These are phyloP conservation scores for Temnothorax rugatulus DNA, from an alignment of 2,888 invertebrate species.

Conservation along the genomic window DNA sequence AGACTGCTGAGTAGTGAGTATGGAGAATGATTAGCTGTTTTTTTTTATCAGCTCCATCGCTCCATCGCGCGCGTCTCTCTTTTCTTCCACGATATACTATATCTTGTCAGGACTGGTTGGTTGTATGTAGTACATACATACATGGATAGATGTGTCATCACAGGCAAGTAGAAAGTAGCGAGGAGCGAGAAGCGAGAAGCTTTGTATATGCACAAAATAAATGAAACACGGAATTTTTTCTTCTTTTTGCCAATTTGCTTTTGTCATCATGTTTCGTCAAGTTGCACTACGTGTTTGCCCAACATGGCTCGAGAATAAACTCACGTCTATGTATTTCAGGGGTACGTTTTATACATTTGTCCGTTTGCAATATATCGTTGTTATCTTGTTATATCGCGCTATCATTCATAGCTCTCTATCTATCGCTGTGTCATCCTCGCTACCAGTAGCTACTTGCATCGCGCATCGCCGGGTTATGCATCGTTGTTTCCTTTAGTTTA, in stretches of 20 bases:
- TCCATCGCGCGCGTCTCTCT: background rate
- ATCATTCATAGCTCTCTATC: background rate
- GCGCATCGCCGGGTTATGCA: too few species aligned
- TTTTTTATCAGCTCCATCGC: too few species aligned
- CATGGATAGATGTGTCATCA: background rate
- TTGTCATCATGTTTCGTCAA: conserved; percentile 67
- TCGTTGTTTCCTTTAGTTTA: background rate
- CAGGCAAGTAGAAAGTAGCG: conserved; percentile 41
- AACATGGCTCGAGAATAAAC: conserved; percentile 80
- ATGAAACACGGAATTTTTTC: background rate
- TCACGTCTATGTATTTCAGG: conserved; percentile 81
- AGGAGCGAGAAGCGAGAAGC: background rate
- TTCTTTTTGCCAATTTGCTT: too few species aligned
- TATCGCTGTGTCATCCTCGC: background rate
- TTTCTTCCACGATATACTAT: background rate
- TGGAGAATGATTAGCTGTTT: too few species aligned
- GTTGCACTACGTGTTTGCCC: conserved; percentile 79
- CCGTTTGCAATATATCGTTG: background rate
- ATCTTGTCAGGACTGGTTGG: background rate
- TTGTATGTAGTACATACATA: too few species aligned
- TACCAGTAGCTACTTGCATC: too few species aligned
- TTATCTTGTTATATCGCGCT: background rate
- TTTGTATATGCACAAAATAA: background rate
- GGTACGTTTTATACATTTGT: conserved; percentile 74
- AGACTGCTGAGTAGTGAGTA: too few species aligned